Percentiles rank a stretch among this genome's conserved stretches.
These are phyloP conservation scores for Unio pictorum DNA, from an alignment of 2,888 invertebrate genomes.

Conservation along the genomic window DNA sequence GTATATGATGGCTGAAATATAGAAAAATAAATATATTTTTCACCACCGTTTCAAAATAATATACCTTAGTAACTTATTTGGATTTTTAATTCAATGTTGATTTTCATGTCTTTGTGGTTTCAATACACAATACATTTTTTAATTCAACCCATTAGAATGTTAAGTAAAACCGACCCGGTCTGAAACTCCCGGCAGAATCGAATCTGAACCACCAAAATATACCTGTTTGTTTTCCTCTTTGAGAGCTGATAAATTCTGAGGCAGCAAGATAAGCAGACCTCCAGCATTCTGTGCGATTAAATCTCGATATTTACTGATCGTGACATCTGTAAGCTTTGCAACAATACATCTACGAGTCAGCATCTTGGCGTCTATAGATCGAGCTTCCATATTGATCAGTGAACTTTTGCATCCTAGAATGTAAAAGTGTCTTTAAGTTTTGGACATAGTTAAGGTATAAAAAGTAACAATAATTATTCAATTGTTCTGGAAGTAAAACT, in stretches of 20 bases:
- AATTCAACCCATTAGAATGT: no score
- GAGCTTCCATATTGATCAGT: constrained; percentile 89
- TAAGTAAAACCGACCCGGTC: no score
- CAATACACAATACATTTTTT: no score
- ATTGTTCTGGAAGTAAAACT: background rate
- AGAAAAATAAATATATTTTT: no score
- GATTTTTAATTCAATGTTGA: no score
- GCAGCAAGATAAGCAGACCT: constrained; percentile 87
- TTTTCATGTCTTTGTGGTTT: no score
- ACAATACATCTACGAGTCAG: constrained; percentile 92
- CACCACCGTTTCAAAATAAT: no score
- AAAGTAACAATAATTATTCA: background rate
- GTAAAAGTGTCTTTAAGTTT: background rate
- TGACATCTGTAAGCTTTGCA: constrained; percentile 84
- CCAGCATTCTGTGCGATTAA: constrained; percentile 78
- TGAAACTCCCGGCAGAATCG: no score
- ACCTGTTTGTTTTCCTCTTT: constrained; percentile 74
- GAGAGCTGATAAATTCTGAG: constrained; percentile 80
- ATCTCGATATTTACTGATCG: constrained; percentile 78
- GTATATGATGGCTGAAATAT: no score
- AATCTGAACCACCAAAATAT: background rate
- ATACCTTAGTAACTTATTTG: no score
- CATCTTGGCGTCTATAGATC: constrained; percentile 87
- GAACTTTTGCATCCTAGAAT: constrained; percentile 86
- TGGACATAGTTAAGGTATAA: background rate